Conservation (phyloP, 2,113 vertebrate species). For the Caranx ignobilis region DNA sequence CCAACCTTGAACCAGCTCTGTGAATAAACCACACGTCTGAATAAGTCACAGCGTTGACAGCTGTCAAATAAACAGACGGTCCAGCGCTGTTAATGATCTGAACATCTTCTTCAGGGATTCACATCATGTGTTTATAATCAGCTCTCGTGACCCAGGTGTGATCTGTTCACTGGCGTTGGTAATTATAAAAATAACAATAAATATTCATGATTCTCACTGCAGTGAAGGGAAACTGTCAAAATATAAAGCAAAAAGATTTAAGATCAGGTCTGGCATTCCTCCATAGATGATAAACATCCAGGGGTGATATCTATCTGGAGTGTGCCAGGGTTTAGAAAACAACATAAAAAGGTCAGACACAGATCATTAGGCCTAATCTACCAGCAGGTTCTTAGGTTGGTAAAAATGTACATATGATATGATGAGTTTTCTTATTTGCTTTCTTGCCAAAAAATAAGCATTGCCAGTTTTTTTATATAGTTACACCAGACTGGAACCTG, state of each 20-base stretch:
- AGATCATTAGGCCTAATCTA: not conserved
- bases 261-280: not conserved
- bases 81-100: conserved; percentile 8
- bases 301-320: conserved; percentile 1
- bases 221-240: conserved; percentile 8
- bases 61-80: conserved; percentile 61
- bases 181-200: not conserved
- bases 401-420: not conserved
- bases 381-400: conserved; percentile 4
- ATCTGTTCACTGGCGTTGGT: conserved; percentile 3
- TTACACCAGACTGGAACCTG: not conserved
- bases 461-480: not conserved
- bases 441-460: not conserved
- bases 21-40: conserved; percentile 46
- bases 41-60: conserved; percentile 39
- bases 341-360: conserved; percentile 16
- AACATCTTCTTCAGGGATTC: conserved; percentile 3
- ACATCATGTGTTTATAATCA: conserved; percentile 5
- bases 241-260: not conserved
- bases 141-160: conserved; percentile 15
- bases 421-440: not conserved
- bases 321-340: not conserved
- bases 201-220: conserved; percentile 1
- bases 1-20: conserved; percentile 51
- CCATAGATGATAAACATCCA: not conserved